phyloP scores from a whole-genome alignment of 2,113 vertebrate genomes.

The Oryzias celebensis region DNA sequence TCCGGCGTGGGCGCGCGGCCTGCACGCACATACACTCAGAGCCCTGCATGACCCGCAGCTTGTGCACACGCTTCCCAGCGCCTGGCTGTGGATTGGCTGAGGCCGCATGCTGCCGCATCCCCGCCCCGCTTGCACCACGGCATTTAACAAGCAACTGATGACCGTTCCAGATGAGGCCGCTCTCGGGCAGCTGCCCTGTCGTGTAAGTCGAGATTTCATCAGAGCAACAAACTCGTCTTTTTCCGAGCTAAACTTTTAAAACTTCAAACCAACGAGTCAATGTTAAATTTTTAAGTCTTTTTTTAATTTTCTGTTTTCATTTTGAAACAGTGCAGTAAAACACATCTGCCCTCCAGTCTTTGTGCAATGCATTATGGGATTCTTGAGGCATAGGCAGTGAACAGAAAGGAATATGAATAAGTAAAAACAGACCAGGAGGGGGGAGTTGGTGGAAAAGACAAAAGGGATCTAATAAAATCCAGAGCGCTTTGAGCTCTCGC shows the following conservation, averaged over 20 bases:
- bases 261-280: conserved; percentile 10
- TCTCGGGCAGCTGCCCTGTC: conserved; percentile 57
- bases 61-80: conserved; percentile 35
- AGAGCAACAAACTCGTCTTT: conserved; percentile 26
- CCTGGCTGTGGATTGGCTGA: conserved; percentile 50
- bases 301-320: conserved; percentile 14
- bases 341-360: conserved; percentile 71
- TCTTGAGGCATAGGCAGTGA: conserved; percentile 21
- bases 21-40: conserved; percentile 43
- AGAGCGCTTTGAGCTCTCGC: conserved; percentile 47
- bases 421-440: conserved; percentile 65
- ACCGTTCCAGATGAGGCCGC: conserved; percentile 60
- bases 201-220: conserved; percentile 43
- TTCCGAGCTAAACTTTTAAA: conserved; percentile 13
- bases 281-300: conserved; percentile 6
- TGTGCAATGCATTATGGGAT: conserved; percentile 66
- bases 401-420: conserved; percentile 72
- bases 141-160: conserved; percentile 65
- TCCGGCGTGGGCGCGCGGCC: conserved; percentile 30
- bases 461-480: conserved; percentile 64
- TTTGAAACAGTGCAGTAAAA: conserved; percentile 12
- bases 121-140: conserved; percentile 33
- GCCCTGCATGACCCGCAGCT: conserved; percentile 45
- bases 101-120: conserved; percentile 48
- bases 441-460: conserved; percentile 47